Base-by-base conservation (phyloP, 2,888 invertebrate genomes). In the Cheilosia grossa region DNA sequence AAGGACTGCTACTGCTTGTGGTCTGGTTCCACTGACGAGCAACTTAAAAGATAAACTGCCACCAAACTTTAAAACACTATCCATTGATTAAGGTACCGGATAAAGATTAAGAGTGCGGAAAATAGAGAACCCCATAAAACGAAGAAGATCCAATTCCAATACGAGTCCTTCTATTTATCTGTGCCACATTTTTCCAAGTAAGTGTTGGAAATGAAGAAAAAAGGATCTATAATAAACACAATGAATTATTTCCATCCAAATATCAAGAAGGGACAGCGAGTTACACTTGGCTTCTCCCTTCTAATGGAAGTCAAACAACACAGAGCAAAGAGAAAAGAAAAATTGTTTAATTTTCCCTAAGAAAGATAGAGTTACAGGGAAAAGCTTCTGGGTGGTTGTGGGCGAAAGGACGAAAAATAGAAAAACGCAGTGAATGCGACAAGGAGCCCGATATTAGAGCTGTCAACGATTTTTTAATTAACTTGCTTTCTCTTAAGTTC, bases 381-480 rank as follows among this genome's bases (percentile, higher is more conserved):
- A 19, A 47, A 44, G 44, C 44, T 33, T n/a, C 6, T 51, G 51
- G 24, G 51, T 21, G 21, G 10, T 24, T 21, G 9, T 13, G 24
- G 24, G 21, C 21, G 49, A 51, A 51, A 9, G 27, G 44, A 30
- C 30, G 30, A 30, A 30, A 0, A 27, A 24, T 2, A 21, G 2
- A 47, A 21, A 47, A 44, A 49, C 24, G 40, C 42, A 56, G n/a
- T 74, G 33, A 73, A 44, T 64, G 37, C 13, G 54, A 73, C 73
- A 66, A 67, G 40, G 30, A 73, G 47, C 37, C 61, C 19, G 56
- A 66, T 66, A 72, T 78, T 66, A 61, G 66, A 73, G 78, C 82
- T 78, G 82, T 78, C 82, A 82, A 73, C 73, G 27, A 10, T 75
- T 51, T 73, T 66, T 78, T 82, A 82, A 82, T 82, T 78, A 82